A percentile compares a stretch with the other conserved stretches of the same genome.
These are phyloP conservation scores for Chaenogobius annularis DNA, from an alignment of 2,113 vertebrate species.

Conservation along the genomic window DNA sequence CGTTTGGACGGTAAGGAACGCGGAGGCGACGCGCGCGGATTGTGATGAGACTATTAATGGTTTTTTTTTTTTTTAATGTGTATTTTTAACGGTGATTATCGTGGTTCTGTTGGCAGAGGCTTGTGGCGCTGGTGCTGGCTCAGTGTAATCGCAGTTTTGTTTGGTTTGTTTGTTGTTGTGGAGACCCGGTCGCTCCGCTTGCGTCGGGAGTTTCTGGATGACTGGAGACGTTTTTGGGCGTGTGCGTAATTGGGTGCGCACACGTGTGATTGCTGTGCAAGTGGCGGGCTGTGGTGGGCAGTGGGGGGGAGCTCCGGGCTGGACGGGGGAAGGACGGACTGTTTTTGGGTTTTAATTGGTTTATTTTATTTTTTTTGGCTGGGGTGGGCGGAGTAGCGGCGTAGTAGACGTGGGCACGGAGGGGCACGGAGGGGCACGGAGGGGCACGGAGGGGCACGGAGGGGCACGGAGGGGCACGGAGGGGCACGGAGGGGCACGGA, in stretches of 20 bases:
- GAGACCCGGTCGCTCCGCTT: slow-evolving; percentile 6
- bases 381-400: neutral
- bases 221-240: slow-evolving; percentile 19
- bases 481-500: neutral
- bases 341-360: no score
- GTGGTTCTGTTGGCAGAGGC: neutral
- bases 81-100: neutral
- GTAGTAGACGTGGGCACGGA: neutral
- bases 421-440: neutral
- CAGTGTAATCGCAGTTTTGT: neutral
- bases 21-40: slow-evolving; percentile 10
- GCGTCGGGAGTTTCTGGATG: slow-evolving; percentile 49
- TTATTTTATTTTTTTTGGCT: no score
- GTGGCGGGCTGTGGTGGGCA: neutral
- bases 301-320: no score
- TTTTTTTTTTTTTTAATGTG: neutral
- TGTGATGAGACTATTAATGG: neutral
- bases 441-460: neutral
- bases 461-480: neutral
- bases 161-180: slow-evolving; percentile 1
- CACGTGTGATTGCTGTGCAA: neutral
- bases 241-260: slow-evolving; percentile 17
- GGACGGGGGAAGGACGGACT: no score
- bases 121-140: neutral
- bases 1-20: slow-evolving; percentile 68